Conservation (phyloP, 2,888 invertebrate genomes). For the Sipha maydis region DNA sequence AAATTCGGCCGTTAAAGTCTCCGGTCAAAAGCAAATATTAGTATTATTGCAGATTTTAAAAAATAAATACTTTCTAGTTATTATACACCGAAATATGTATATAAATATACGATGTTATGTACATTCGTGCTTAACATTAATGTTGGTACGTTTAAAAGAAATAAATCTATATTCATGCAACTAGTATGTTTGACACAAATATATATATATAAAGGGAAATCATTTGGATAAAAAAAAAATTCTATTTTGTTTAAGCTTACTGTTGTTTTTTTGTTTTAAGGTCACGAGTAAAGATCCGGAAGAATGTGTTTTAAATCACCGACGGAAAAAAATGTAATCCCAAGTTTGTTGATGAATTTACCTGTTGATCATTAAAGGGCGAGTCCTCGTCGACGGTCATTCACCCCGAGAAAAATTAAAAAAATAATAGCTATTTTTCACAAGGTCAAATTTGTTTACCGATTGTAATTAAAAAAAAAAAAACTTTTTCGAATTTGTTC, state of each 20-base stretch:
- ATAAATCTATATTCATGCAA: conserved; percentile 49
- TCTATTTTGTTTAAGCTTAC: conserved; percentile 4
- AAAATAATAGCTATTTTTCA: conserved; percentile 56
- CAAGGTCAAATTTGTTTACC: conserved; percentile 39
- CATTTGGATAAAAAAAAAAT: neutral
- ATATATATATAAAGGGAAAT: neutral
- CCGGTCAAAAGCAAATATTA: conserved; percentile 36
- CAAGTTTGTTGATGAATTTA: conserved; percentile 58
- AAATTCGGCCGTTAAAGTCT: conserved; percentile 55
- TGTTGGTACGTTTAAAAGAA: neutral
- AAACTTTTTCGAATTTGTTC: conserved; percentile 36
- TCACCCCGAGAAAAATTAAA: conserved; percentile 51
- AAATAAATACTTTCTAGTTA: neutral
- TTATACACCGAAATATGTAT: conserved; percentile 7
- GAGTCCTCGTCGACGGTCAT: conserved; percentile 62
- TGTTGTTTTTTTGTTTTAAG: conserved; percentile 18
- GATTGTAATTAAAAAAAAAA: conserved; percentile 14
- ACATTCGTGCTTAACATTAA: conserved; percentile 39
- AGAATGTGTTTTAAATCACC: conserved; percentile 58
- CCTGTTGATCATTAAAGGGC: conserved; percentile 62
- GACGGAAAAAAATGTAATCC: conserved; percentile 40
- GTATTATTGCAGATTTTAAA: neutral
- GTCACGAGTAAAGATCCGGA: conserved; percentile 59
- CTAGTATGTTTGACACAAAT: conserved; percentile 17
- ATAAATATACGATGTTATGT: conserved; percentile 17